Evolutionary conservation across 2,113 vertebrate genomes (phyloP).

Genomic region (Micronycteris hirsuta): DNA sequence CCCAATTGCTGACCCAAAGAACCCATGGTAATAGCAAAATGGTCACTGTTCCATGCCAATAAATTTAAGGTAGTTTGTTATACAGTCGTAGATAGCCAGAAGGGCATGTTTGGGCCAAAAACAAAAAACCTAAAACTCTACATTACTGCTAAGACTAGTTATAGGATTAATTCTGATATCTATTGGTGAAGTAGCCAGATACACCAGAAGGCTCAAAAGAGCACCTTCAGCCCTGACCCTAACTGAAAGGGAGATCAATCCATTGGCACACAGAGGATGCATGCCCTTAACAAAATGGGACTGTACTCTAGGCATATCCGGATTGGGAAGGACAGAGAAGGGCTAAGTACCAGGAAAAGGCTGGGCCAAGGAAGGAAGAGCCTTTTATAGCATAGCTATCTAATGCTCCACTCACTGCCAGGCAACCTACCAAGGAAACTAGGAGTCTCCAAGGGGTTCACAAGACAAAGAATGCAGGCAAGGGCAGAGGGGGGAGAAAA

Average conservation of each 20-base stretch:
- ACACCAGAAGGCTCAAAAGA: not conserved
- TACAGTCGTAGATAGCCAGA: not conserved
- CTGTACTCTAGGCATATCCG: not conserved
- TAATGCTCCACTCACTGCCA: constrained; percentile 1
- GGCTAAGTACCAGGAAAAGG: constrained; percentile 34
- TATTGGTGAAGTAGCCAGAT: not conserved
- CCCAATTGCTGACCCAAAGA: not conserved
- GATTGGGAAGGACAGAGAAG: not conserved
- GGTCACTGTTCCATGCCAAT: not conserved
- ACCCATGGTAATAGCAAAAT: not conserved
- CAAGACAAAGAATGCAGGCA: constrained; percentile 24
- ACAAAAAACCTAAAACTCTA: not conserved
- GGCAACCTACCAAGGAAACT: constrained; percentile 47
- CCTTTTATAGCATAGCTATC: constrained; percentile 45
- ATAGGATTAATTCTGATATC: not conserved
- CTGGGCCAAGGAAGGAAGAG: constrained; percentile 27
- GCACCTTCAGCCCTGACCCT: not conserved
- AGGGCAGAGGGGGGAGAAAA: not conserved
- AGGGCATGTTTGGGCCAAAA: not conserved
- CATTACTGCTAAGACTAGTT: not conserved
- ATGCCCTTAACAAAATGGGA: not conserved
- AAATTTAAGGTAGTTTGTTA: not conserved
- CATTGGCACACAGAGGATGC: not conserved
- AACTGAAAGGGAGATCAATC: not conserved
- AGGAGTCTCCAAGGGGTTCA: not conserved